Evolutionary conservation across 2,113 vertebrate species (phyloP).

Genomic region (Plotosus lineatus): DNA sequence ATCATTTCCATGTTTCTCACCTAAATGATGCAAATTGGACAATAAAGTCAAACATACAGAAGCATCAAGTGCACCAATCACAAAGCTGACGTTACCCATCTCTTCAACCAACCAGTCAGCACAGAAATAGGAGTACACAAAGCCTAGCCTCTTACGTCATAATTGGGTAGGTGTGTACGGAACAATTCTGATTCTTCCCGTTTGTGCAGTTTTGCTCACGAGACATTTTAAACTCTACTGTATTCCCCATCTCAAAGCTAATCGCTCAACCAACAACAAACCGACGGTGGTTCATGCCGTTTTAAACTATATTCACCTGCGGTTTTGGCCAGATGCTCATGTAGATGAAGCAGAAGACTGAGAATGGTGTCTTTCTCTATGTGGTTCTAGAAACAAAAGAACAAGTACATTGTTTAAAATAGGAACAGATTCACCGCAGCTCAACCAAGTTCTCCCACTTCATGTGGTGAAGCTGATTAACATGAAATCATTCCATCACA

Average conservation of each 20-base stretch:
- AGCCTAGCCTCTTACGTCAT: neutral
- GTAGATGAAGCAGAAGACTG: conserved; percentile 86
- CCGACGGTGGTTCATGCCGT: neutral
- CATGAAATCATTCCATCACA: neutral
- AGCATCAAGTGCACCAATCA: neutral
- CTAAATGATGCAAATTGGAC: neutral
- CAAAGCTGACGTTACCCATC: neutral
- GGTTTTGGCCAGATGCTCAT: conserved; percentile 87
- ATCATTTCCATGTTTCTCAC: neutral
- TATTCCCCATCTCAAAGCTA: neutral
- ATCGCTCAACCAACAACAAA: neutral
- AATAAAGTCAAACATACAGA: neutral
- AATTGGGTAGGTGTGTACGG: neutral
- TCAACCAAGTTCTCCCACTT: neutral
- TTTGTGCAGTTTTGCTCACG: neutral
- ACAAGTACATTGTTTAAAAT: neutral
- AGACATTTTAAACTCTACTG: neutral
- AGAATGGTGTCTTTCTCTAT: conserved; percentile 79
- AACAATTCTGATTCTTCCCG: neutral
- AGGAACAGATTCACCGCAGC: neutral
- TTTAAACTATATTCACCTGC: conserved; percentile 78
- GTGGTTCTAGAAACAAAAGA: conserved; percentile 66
- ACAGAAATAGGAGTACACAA: neutral
- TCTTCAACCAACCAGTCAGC: neutral
- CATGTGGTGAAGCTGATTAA: neutral